phyloP scores from a whole-genome alignment of 2,888 invertebrate genomes.

The Pelosia muscerda region DNA sequence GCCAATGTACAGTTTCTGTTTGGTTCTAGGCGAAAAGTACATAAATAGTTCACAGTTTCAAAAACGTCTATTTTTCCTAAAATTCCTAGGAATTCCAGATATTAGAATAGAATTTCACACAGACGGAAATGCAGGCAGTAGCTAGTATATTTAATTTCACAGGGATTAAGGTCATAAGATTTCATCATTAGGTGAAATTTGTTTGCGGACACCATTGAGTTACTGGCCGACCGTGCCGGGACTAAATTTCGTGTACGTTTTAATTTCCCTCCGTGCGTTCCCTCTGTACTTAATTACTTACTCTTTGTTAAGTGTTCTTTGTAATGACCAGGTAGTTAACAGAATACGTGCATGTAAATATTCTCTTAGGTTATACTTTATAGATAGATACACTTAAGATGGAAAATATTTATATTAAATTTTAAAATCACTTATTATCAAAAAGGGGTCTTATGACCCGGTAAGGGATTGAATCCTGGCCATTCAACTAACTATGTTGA shows the following conservation, averaged over 20 bases:
- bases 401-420: too few species aligned
- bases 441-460: too few species aligned
- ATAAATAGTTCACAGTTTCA: too few species aligned
- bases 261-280: slow-evolving; percentile 25
- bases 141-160: background rate
- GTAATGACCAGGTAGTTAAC: background rate
- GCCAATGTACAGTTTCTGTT: too few species aligned
- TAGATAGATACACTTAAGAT: too few species aligned
- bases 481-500: too few species aligned
- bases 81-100: too few species aligned
- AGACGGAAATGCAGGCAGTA: background rate
- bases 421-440: too few species aligned
- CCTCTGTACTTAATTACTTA: slow-evolving; percentile 23
- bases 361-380: too few species aligned
- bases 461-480: too few species aligned
- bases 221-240: slow-evolving; percentile 11
- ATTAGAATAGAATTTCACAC: background rate
- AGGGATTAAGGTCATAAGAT: slow-evolving; percentile 6
- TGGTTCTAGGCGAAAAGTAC: too few species aligned
- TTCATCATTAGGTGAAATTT: slow-evolving; percentile 6
- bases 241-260: slow-evolving; percentile 23
- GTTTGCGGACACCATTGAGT: slow-evolving; percentile 22
- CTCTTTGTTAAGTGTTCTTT: slow-evolving; percentile 12
- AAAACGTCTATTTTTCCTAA: too few species aligned
- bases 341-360: background rate